A percentile compares a stretch with the other conserved stretches of the same genome.
Evolutionary conservation across 2,113 vertebrate genomes (phyloP).

Genomic region (Tenrec ecaudatus): DNA sequence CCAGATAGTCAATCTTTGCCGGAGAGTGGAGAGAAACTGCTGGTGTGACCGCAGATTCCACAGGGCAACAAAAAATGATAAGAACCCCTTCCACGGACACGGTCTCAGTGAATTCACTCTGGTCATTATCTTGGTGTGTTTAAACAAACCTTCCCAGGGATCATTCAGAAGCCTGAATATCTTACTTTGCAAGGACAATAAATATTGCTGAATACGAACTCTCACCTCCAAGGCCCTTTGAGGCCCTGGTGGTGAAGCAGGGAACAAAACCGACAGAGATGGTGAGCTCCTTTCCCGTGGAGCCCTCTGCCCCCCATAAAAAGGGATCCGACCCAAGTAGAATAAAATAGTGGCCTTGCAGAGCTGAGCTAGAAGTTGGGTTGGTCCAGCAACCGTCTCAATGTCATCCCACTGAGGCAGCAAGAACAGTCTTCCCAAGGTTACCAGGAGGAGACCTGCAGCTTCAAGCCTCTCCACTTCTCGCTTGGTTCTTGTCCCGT

Average conservation of each 20-base stretch:
- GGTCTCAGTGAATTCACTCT: slow-evolving; percentile 12
- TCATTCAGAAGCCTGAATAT: not conserved
- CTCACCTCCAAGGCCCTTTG: not conserved
- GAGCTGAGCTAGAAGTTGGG: too few relatives aligned
- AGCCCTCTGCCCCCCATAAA: not conserved
- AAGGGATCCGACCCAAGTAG: not conserved
- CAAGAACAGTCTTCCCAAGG: not conserved
- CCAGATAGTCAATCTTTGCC: slow-evolving; percentile 63
- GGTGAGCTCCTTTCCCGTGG: not conserved
- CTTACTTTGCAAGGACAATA: not conserved
- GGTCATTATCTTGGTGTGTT: slow-evolving; percentile 17
- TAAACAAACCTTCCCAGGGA: not conserved
- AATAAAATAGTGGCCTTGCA: not conserved
- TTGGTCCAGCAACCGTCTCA: not conserved
- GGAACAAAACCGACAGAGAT: not conserved
- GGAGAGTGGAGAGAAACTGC: not conserved
- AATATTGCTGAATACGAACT: not conserved
- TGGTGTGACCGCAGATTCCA: not conserved
- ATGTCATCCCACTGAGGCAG: rapidly evolving
- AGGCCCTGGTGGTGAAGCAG: not conserved
- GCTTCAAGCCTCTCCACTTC: too few relatives aligned
- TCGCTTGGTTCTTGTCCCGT: too few relatives aligned
- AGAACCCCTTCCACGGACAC: not conserved
- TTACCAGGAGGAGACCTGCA: too few relatives aligned
- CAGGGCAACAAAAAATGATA: slow-evolving; percentile 5